phyloP scores from a whole-genome alignment of 1,140 invertebrate species.

The Latrodectus geometricus region DNA sequence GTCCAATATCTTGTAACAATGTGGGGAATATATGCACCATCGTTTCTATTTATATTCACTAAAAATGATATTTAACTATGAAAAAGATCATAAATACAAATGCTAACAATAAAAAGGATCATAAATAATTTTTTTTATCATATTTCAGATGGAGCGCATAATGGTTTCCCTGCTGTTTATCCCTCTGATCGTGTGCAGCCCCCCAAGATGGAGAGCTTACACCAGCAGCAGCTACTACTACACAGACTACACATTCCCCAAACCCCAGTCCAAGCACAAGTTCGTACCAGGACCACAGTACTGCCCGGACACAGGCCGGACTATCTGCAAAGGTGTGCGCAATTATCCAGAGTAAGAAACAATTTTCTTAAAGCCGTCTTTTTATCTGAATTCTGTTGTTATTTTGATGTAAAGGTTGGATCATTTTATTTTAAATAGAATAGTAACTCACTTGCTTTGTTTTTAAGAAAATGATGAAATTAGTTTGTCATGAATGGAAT shows the following conservation, averaged over 20 bases:
- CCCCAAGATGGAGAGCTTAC: conserved; percentile 49
- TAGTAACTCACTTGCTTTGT: too few relatives aligned
- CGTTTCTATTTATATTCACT: too few relatives aligned
- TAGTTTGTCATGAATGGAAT: too few relatives aligned
- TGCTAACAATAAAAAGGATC: too few relatives aligned
- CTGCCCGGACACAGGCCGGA: conserved; percentile 65
- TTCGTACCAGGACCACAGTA: conserved; percentile 63
- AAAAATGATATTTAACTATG: too few relatives aligned
- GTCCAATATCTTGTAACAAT: too few relatives aligned
- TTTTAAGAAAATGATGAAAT: too few relatives aligned
- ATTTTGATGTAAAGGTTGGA: not conserved
- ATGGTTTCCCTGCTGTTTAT: conserved; percentile 11
- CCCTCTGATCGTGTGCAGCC: conserved; percentile 4
- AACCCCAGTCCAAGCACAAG: conserved; percentile 49
- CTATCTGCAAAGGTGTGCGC: conserved; percentile 63
- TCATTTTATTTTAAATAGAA: too few relatives aligned
- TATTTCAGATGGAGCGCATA: conserved; percentile 8
- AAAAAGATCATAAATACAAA: too few relatives aligned
- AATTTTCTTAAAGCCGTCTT: not conserved
- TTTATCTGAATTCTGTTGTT: not conserved
- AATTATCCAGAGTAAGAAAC: conserved; percentile 63
- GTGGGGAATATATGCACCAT: too few relatives aligned
- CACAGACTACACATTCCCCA: conserved; percentile 61
- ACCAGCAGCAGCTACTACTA: conserved; percentile 63
- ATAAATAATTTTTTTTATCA: not conserved